Conservation (phyloP, 2,797 vertebrate species). For the Microctenopoma stevenorrisi region DNA sequence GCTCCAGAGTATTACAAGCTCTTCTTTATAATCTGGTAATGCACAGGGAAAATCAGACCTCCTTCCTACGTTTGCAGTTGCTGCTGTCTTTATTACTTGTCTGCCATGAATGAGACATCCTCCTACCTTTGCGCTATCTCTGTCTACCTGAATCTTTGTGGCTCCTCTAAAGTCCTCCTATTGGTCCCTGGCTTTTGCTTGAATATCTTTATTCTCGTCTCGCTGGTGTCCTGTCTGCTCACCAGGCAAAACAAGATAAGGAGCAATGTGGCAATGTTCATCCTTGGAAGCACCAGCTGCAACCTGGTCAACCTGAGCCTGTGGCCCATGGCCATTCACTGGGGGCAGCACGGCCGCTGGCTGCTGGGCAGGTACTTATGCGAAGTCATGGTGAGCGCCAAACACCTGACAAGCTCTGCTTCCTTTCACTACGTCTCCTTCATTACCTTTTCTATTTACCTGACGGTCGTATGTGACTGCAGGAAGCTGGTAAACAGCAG, state of each 20-base stretch:
- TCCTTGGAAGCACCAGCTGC: slow-evolving; percentile 70
- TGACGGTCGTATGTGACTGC: slow-evolving; percentile 64
- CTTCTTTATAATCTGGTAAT: slow-evolving; percentile 24
- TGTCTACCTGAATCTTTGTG: slow-evolving; percentile 68
- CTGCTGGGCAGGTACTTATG: slow-evolving; percentile 68
- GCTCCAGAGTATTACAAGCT: slow-evolving; percentile 20
- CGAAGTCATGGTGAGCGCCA: slow-evolving; percentile 76
- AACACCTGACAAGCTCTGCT: slow-evolving; percentile 67
- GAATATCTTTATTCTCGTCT: slow-evolving; percentile 73
- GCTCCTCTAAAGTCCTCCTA: slow-evolving; percentile 68
- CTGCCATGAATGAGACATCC: slow-evolving; percentile 67
- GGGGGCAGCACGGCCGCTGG: slow-evolving; percentile 71
- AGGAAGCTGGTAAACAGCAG: slow-evolving; percentile 58
- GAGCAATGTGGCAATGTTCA: slow-evolving; percentile 71
- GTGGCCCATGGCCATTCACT: slow-evolving; percentile 76
- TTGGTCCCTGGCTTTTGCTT: slow-evolving; percentile 68
- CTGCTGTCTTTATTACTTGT: not conserved
- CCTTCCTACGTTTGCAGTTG: not conserved
- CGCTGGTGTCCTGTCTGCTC: slow-evolving; percentile 61
- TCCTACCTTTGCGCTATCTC: slow-evolving; percentile 53
- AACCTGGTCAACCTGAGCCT: slow-evolving; percentile 73
- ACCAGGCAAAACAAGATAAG: slow-evolving; percentile 64
- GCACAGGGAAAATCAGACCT: slow-evolving; percentile 14
- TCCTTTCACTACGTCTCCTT: slow-evolving; percentile 77
- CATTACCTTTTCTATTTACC: slow-evolving; percentile 77